Base-by-base conservation (phyloP, 1,140 invertebrate genomes). In the Nasonia vitripennis region DNA sequence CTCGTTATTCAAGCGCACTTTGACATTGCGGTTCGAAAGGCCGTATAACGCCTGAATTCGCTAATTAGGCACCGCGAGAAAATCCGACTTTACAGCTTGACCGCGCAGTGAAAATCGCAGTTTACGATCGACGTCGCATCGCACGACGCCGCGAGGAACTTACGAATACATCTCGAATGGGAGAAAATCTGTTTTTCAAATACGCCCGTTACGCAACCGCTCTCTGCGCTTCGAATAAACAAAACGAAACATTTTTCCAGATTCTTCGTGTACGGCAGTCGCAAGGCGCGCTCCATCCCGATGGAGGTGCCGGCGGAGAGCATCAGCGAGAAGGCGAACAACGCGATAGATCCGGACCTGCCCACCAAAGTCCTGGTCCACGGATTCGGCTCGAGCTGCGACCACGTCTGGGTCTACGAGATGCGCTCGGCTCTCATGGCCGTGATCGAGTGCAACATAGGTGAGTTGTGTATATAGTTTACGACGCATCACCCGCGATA, bases 321-420 rank as follows among this genome's bases (percentile, higher is more conserved):
- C 45, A 93, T 93, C 71, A 91, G 89, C 86, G 92, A 93, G 85
- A 90, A 90, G 87, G 90, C 94, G 87, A 90, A 94, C 92, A 91
- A 92, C 89, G 83, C 93, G 88, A 88, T 93, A 87, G 93, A 93
- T 86, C 90, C 92, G 6, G 89, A 92, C 34, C 91, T 95, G n/a
- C 96, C 97, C 0, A 97, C 97, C 20, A 97, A 98, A 91, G 95
- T 99, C 34, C 97, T 99, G 85, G 97, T 99, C 0, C 98, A 99
- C 89, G 98, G 98, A 5, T 99, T 99, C 90, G 97, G 98, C 1
- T 98, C 97, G 73, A 97, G 96, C 88, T 98, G 98, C 89, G 95
- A 96, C 27, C 96, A 97, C 87, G 95, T 97, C 12, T 99, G 98
- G 98, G 97, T 99, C 0, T 97, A 97, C 89, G 97, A 98, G 90